Base-by-base conservation (phyloP, 2,113 vertebrate genomes). In the Rhinolophus ferrumequinum region DNA sequence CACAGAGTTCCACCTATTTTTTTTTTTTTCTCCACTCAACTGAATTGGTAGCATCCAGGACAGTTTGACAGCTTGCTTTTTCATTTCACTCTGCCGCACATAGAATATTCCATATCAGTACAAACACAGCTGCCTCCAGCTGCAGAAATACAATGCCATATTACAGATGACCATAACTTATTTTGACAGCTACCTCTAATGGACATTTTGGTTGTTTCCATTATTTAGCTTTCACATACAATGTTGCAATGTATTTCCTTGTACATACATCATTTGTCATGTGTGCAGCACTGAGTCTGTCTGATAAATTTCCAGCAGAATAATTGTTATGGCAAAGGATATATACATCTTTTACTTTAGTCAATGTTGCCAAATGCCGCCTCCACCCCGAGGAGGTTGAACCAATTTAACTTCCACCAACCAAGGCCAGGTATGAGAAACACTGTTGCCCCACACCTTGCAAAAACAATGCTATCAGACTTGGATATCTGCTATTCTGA, bases 61-160 rank as follows among this genome's bases (percentile, higher is more conserved):
- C 7, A 0, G 76, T 38, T 28, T 5, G n/a, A 56, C 11, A 13
- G 44, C 72, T 58, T 24, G 13, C 44, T 73, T 84, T 69, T 92
- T 47, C 77, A 41, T 62, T 41, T 83, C 33, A 1, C 1, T n/a
- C 28, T 8, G 1, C 24, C 2, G 6, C 56, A 18, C n/a, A 2
- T 35, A 41, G 62, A 44, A 52, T 67, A 35, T 62, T 83, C 81
- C 33, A 0, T 16, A 52, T 82, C 84, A 47, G 69, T 10, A 7
- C 70, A 64, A 44, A 70, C 94, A 87, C 76, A 96, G 96, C 94
- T 94, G 89, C 81, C 80, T 93, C 85, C 92, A 90, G 92, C 96
- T 94, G 92, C 70, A 47, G 89, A 67, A 69, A 67, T 15, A 87
- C 38, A 52, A 38, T 82, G 81, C 44, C 44, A 3, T 33, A 4